Base-by-base conservation (phyloP, 2,888 invertebrate genomes). In the Leucozona laternaria region DNA sequence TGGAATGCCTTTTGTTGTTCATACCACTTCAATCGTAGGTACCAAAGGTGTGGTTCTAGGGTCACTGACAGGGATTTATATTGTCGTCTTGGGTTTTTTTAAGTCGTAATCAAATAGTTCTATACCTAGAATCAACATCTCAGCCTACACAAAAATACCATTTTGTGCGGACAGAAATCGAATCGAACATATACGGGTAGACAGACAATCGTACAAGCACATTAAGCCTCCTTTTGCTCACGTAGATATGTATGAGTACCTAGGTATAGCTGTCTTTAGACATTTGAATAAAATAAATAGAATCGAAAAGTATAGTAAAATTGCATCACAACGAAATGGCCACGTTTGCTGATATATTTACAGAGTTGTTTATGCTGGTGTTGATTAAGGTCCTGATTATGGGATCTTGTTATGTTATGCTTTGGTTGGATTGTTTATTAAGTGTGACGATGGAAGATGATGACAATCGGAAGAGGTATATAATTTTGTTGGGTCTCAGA, bases 321-420 rank as follows among this genome's bases (percentile, higher is more conserved):
- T 8, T n/a, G 2, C 8, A 17, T 78, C 50, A 64, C 48, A 45
- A 15, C 11, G 43, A 50, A 34, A 64, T 71, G 60, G 68, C 13
- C 37, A 37, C 34, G 0, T 13, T 1, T n/a, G 68, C 2, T 13
- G 48, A 31, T 31, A 34, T 20, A 40, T 68, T n/a, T 76, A 20
- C 40, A 15, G 45, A 73, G 37, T 79, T 45, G 57, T 70, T 75
- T 60, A 78, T 84, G 75, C 53, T 84, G 70, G 75, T 64, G 71
- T 76, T 84, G 84, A 84, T 84, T 84, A 76, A 79, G 70, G 75
- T 66, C 76, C 84, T 80, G 80, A 80, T 80, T 53, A 28, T 76
- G 76, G 73, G 57, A 84, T 76, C 84, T 79, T 79, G 79, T 76
- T 64, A 1, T 62, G 53, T 13, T 48, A n/a, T n/a, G 31, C 22